Evolutionary conservation across 2,888 invertebrate species (phyloP), one percentile per base, ranked within the genome.

Genomic region (Drosophila seclusa): DNA sequence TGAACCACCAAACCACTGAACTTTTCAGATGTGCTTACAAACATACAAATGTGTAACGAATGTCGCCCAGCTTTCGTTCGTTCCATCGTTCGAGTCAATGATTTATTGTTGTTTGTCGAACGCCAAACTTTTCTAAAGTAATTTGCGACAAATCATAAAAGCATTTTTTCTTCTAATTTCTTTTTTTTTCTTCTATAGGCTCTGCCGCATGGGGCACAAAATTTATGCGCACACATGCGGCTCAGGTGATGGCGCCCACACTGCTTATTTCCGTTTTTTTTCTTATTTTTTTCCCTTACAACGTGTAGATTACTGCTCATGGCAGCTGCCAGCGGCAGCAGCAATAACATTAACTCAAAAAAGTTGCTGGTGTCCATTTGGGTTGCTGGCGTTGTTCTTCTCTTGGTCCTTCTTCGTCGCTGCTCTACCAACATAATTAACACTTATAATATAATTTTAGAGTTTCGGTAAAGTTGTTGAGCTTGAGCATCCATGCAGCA

Each of bases 71-170:
- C 68, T 65, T 58, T 54, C 42, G 42, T 32, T 31, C 31, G 10
- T 55, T 54, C 21, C 11, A 2, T 10, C 31, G 31, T 42, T 49
- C 38, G 48, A 48, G 32, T 45, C 80, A 55, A 66, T 88, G 88
- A 86, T 86, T 88, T 86, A 86, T 86, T 82, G 76, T 84, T 88
- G 83, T 87, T 86, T 87, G 84, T 82, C 77, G 87, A 88, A 83
- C 77, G 69, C 73, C 66, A 77, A 85, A 85, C 71, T 85, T 85
- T 87, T 81, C 81, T 83, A 83, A 85, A 85, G 88, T 87, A 81
- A 85, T 85, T 85, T 85, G 85, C 85, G 85, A 85, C 88, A 85
- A 85, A 85, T 85, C 85, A 85, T 87, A 85, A 83, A 83, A 70
- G 66, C 76, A 85, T 74, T 80, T 76, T 70, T 76, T 72, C 52